Conservation (phyloP, 2,113 vertebrate genomes). For the Empidonax alnorum region DNA sequence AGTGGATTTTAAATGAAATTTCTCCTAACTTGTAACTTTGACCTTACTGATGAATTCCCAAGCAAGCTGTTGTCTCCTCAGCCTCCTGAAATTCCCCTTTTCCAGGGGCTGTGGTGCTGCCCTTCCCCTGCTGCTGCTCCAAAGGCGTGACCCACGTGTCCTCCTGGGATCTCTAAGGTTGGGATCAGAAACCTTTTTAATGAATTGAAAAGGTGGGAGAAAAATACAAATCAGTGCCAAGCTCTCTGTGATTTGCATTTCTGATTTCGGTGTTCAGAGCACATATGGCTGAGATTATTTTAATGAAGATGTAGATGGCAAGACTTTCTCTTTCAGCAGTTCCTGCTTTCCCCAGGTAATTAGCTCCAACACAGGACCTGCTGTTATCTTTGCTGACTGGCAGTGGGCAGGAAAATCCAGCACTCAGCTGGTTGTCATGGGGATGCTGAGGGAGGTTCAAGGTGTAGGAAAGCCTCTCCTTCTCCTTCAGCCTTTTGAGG, state of each 20-base stretch:
- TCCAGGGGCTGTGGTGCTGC: background rate
- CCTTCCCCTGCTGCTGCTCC: slow-evolving; percentile 1
- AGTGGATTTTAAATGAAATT: slow-evolving; percentile 5
- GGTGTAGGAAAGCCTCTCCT: slow-evolving; percentile 41
- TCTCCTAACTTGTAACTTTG: background rate
- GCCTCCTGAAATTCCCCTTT: background rate
- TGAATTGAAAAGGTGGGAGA: background rate
- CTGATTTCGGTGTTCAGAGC: background rate
- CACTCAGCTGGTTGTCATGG: slow-evolving; percentile 85
- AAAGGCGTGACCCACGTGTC: background rate
- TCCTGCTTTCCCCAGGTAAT: slow-evolving; percentile 75
- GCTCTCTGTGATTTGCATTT: background rate
- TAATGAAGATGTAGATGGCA: background rate
- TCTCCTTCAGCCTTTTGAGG: background rate
- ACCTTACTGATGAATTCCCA: background rate
- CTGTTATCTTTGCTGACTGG: slow-evolving; percentile 80
- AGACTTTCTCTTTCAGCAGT: background rate
- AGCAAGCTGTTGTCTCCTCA: background rate
- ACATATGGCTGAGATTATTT: background rate
- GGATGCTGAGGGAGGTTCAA: slow-evolving; percentile 79
- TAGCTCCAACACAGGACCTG: slow-evolving; percentile 78
- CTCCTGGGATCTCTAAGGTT: background rate
- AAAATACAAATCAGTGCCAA: background rate
- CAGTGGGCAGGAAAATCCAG: slow-evolving; percentile 84
- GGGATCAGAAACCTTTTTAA: background rate